Percentiles rank a stretch among this genome's conserved stretches.
These are phyloP conservation scores for Picathartes gymnocephalus DNA, from an alignment of 2,113 vertebrate genomes.

Conservation along the genomic window DNA sequence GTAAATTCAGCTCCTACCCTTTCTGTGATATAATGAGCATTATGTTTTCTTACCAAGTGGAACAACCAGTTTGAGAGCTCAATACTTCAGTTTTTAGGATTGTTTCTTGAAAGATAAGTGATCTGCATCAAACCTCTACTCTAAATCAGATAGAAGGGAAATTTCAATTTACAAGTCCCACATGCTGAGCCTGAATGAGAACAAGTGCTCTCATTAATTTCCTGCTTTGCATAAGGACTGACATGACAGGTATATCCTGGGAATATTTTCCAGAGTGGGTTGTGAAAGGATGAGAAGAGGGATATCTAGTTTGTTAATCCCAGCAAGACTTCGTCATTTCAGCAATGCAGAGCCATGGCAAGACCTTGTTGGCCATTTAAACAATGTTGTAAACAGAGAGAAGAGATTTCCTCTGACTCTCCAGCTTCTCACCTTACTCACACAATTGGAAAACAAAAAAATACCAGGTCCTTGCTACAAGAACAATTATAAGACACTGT, in stretches of 20 bases:
- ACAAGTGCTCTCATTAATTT: neutral
- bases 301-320: neutral
- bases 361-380: neutral
- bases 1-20: neutral
- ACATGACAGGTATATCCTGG: neutral
- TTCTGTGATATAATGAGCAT: neutral
- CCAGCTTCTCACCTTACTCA: neutral
- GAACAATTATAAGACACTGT: neutral
- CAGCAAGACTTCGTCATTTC: neutral
- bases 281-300: neutral
- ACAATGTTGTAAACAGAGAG: neutral
- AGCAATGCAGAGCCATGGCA: neutral
- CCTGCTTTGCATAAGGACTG: neutral
- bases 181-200: neutral
- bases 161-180: neutral
- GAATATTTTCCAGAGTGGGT: neutral
- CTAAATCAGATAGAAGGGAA: neutral
- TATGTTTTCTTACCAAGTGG: neutral
- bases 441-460: neutral
- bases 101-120: neutral
- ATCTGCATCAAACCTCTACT: neutral
- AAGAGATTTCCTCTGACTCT: neutral
- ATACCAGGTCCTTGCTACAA: neutral
- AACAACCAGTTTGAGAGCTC: neutral
- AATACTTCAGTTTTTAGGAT: neutral